Evolutionary conservation across 2,888 invertebrate species (phyloP), one percentile per base, ranked within the genome.

Genomic region (Ormyrus nitidulus): DNA sequence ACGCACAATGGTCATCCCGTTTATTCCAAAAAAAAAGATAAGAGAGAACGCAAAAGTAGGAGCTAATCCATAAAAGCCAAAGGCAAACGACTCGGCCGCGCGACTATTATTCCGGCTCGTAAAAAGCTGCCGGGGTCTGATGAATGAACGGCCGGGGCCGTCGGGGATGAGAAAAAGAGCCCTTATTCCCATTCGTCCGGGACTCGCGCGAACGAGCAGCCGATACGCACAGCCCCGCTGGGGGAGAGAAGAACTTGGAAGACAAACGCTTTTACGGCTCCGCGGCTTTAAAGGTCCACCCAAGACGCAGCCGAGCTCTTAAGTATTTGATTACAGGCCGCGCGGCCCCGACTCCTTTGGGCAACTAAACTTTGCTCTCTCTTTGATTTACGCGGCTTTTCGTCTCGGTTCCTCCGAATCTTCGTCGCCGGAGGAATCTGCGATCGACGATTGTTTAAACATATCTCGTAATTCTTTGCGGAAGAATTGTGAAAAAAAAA

Each of bases 261-360:
- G 82, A 83, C 83, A 81, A 83, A 79, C 72, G 83, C 68, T 84
- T 86, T 87, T 86, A 86, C 85, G 85, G 83, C 84, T 76, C 72
- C 71, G 84, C 83, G 64, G 13, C 82, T 81, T 82, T 83, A 82
- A 84, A 84, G 84, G 83, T 84, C 83, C 81, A 34, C 80, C 79
- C 82, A 79, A 75, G 77, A 72, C 69, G 81, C 74, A 68, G 71
- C 81, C 6, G 10, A 7, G 79, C 82, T 84, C 86, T 87, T 86
- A 85, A 87, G 88, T 87, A 88, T 90, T 90, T 89, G 90, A 90
- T 90, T 88, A 89, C 88, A 86, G 85, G 85, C 83, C 84, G 69
- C 34, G 3, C 13, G 13, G 73, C 84, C 84, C 85, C 87, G 87
- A 88, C 87, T 85, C 85, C 84, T 83, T 80, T 83, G 79, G 4